phyloP scores from a whole-genome alignment of 30 jellyfish, hydroid and myxozoan species.

The Cassiopea xamachana region DNA sequence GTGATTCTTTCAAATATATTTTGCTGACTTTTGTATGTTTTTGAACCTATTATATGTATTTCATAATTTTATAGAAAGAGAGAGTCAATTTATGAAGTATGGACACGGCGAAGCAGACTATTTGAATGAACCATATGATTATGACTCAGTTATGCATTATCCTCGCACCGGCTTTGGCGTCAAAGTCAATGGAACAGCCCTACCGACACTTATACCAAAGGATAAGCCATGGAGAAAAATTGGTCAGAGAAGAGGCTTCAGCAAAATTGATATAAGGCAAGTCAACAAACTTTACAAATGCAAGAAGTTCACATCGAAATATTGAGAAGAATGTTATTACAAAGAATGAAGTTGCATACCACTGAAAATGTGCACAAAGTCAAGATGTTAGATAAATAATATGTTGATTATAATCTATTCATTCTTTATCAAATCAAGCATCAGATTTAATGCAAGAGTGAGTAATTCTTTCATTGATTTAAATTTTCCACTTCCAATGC shows the following conservation, averaged over 20 bases:
- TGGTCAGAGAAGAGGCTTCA: conserved; percentile 59
- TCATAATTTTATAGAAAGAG: conserved; percentile 4
- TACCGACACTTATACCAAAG: conserved; percentile 41
- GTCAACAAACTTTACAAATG: conserved; percentile 60
- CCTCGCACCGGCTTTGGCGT: conserved; percentile 59
- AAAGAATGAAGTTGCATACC: neutral
- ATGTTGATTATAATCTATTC: no score
- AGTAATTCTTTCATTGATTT: no score
- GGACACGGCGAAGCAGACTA: conserved; percentile 48
- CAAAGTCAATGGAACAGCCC: neutral
- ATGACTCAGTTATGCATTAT: conserved; percentile 65
- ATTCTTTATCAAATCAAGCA: no score
- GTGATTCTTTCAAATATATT: no score
- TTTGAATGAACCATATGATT: conserved; percentile 70
- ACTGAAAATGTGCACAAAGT: no score
- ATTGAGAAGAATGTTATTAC: neutral
- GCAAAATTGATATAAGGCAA: conserved; percentile 55
- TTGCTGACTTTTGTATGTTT: no score
- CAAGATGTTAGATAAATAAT: no score
- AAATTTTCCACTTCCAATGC: no score
- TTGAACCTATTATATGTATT: no score
- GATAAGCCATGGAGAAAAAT: conserved; percentile 50
- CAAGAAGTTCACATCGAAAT: conserved; percentile 8
- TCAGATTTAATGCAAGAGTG: no score
- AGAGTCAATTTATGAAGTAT: conserved; percentile 61